Conservation (phyloP, 2,113 vertebrate genomes). For the Mormyrus lacerda region DNA sequence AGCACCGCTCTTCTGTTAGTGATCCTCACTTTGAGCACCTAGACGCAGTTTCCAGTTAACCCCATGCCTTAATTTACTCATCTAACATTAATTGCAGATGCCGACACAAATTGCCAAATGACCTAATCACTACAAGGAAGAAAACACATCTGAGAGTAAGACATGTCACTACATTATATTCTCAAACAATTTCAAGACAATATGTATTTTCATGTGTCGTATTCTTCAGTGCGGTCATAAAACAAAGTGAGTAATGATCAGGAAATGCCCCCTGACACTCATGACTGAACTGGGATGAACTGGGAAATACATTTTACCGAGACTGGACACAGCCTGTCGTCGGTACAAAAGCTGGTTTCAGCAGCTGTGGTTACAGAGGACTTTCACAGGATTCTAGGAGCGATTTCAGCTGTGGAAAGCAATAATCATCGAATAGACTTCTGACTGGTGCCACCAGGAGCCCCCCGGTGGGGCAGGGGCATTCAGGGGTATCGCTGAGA, state of each 20-base stretch:
- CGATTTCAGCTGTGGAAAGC: conserved; percentile 35
- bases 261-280: not conserved
- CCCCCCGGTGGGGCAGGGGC: not conserved
- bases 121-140: not conserved
- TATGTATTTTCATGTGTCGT: not conserved
- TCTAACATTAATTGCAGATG: not conserved
- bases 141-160: not conserved
- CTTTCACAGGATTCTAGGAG: conserved; percentile 25
- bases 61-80: not conserved
- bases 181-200: not conserved
- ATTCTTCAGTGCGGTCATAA: not conserved
- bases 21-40: not conserved
- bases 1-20: not conserved
- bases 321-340: not conserved
- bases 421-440: conserved; percentile 26
- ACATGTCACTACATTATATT: not conserved
- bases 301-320: not conserved
- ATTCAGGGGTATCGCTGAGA: not conserved
- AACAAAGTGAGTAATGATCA: not conserved
- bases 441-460: not conserved
- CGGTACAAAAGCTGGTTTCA: conserved; percentile 19
- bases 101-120: not conserved
- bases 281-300: not conserved
- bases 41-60: not conserved
- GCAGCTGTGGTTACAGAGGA: conserved; percentile 16